Conservation (phyloP, 2,113 vertebrate species). For the Sitta europaea region DNA sequence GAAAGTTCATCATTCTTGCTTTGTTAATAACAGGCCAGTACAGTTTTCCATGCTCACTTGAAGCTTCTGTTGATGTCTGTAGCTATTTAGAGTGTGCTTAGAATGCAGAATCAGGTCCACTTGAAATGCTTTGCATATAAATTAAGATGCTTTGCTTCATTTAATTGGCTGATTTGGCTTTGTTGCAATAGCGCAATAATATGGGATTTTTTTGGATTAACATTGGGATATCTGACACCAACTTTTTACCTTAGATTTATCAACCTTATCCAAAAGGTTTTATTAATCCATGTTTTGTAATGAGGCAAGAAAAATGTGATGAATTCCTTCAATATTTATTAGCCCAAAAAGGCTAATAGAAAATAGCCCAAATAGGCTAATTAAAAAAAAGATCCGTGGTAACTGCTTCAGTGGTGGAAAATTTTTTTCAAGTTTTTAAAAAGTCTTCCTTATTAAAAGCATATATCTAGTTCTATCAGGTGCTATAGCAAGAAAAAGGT, state of each 20-base stretch:
- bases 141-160: constrained; percentile 20
- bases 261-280: background rate
- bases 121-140: constrained; percentile 27
- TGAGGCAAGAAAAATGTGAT: background rate
- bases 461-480: background rate
- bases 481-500: background rate
- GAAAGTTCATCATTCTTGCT: constrained; percentile 30
- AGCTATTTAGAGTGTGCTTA: background rate
- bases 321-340: background rate
- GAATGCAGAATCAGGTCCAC: constrained; percentile 36
- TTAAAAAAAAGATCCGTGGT: background rate
- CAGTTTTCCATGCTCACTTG: constrained; percentile 11
- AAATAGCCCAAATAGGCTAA: too few species aligned
- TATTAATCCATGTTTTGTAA: background rate
- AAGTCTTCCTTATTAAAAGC: background rate
- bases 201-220: background rate
- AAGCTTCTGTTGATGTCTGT: constrained; percentile 18
- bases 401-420: background rate
- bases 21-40: background rate
- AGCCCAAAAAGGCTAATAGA: background rate
- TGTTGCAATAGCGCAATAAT: background rate
- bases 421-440: background rate
- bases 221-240: background rate
- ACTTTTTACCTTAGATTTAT: background rate
- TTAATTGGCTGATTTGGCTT: constrained; percentile 23